A percentile compares a stretch with the other conserved stretches of the same genome.
Conservation (phyloP, 2,113 vertebrate species). For the Felis chaus region DNA sequence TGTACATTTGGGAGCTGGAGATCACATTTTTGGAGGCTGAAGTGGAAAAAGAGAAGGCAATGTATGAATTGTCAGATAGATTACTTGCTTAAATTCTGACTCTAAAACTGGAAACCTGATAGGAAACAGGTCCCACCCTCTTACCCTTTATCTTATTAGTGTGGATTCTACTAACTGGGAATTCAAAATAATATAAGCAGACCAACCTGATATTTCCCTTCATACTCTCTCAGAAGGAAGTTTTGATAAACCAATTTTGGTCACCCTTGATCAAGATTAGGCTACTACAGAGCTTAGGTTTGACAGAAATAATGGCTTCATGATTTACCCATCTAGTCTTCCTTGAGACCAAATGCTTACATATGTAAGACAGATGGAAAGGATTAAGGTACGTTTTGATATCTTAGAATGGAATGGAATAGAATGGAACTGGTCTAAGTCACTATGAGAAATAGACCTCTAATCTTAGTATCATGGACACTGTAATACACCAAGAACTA, state of each 20-base stretch:
- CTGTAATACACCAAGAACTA: neutral
- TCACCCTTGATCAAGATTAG: neutral
- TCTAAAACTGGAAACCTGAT: neutral
- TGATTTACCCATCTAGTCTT: neutral
- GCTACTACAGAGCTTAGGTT: neutral
- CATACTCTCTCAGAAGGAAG: neutral
- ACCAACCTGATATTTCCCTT: neutral
- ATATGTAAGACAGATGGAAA: neutral
- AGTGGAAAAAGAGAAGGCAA: neutral
- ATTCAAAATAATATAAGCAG: neutral
- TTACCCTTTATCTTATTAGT: neutral
- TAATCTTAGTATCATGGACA: neutral
- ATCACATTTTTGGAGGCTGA: neutral
- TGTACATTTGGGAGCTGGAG: neutral
- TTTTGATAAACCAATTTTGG: neutral
- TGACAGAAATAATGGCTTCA: neutral
- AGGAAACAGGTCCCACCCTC: neutral
- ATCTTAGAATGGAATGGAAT: neutral
- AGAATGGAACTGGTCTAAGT: neutral
- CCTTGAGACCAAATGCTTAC: neutral
- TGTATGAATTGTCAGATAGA: neutral
- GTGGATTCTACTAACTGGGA: neutral
- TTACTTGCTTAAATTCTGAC: neutral
- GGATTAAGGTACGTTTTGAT: neutral
- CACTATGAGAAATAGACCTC: neutral